Evolutionary conservation across 2,113 vertebrate genomes (phyloP), one percentile per base, ranked within the genome.

Genomic region (Notiomystis cincta): DNA sequence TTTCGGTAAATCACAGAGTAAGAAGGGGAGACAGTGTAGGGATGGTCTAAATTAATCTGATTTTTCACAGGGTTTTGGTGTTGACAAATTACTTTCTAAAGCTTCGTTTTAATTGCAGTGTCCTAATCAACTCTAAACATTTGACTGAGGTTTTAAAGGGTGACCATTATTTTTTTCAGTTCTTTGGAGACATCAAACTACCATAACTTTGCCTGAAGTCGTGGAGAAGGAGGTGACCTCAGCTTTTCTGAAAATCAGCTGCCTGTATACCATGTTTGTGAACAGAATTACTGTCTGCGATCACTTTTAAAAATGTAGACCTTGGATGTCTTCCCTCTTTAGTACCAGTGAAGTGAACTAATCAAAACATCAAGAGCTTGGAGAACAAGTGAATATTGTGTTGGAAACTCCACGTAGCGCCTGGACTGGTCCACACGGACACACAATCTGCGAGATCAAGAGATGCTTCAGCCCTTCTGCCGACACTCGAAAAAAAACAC

Each of bases 401-500:
- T 48, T 97, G 87, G 93, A 95, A 97, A 97, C 94, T 77, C 80
- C 94, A 73, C 47, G 33, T 10, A 77, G 91, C 90, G 94, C 93
- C 96, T 93, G 93, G 92, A 75, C 82, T 81, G 66, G 48, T 67
- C 88, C 73, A 56, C 89, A 57, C 0, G 79, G 96, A 93, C 94
- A 96, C 62, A 94, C 78, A 91, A 25, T 94, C 87, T 93, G 85
- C 81, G 93, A 98, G 98, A 97, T 98, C 96, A 97, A 95, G 96
- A 97, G 97, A 98, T 97, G 97, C 95, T 97, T 97, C 96, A 97
- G 75, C 94, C 90, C 95, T 96, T 97, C 96, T 98, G 94, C 96
- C 51, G 87, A 98, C 98, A 97, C 97, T 97, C 95, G 95, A 90
- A 94, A 58, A 57, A 97, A 93, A 95, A 80, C 92, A 97, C 97